A percentile compares a stretch with the other conserved stretches of the same genome.
Evolutionary conservation across 2,797 vertebrate genomes (phyloP).

Genomic region (Sparus aurata): DNA sequence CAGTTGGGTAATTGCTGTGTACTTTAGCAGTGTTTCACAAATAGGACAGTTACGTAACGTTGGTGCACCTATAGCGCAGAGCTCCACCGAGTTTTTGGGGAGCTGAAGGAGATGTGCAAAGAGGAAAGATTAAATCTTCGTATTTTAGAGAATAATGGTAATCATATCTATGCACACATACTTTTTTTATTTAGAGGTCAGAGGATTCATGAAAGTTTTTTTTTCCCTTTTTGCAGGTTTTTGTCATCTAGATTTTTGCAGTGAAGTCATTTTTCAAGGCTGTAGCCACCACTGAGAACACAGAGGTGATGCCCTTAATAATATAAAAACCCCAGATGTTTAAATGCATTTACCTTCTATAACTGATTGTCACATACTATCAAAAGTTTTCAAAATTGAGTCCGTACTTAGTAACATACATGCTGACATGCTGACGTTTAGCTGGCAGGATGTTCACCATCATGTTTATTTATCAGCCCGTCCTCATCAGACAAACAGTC

Average conservation of each 20-base stretch:
- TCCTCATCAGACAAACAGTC: no score
- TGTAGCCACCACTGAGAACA: neutral
- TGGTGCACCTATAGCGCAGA: slow-evolving; percentile 34
- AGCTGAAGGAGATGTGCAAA: slow-evolving; percentile 6
- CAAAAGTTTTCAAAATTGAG: neutral
- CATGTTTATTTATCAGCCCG: neutral
- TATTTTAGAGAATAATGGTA: neutral
- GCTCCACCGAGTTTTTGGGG: neutral
- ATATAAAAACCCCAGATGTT: neutral
- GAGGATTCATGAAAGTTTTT: neutral
- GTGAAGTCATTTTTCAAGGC: neutral
- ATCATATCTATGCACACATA: neutral
- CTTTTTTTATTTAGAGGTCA: neutral
- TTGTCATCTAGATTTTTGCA: no score
- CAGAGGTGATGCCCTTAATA: neutral
- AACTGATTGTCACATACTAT: neutral
- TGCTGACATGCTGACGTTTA: neutral
- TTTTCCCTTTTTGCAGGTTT: neutral
- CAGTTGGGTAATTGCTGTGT: slow-evolving; percentile 78
- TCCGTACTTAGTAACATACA: neutral
- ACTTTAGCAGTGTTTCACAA: slow-evolving; percentile 70
- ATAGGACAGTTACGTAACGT: slow-evolving; percentile 64
- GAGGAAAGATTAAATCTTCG: neutral
- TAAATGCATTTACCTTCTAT: neutral
- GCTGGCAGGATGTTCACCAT: neutral